Evolutionary conservation across 2,888 invertebrate genomes (phyloP), one percentile per base, ranked within the genome.

Genomic region (Parnassius apollo): DNA sequence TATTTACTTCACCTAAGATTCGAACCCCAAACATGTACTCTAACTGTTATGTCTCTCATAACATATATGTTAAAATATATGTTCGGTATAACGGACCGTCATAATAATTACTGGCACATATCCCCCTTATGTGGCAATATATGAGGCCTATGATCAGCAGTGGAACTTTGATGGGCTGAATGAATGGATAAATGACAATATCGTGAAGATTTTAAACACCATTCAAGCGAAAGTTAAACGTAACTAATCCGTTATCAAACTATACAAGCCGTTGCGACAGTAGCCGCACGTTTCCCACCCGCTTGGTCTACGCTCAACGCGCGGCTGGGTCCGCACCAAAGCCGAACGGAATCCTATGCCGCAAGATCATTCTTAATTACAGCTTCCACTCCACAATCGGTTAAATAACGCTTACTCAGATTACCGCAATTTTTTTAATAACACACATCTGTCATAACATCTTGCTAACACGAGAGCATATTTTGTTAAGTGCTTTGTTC

Each of bases 271-370:
- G 50, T 60, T 61, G 58, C 61, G 42, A 57, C 45, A 65, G 50
- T n/a, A 8, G 46, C 69, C 68, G 68, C 69, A 66, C 61, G 65
- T 67, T 72, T 72, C 72, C 67, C 72, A 71, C 71, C 70, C 53
- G 58, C 57, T 65, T 63, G 67, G 62, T 68, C 70, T 68, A 68
- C 59, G 51, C 57, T 66, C 55, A 61, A 69, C 73, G 74, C 69
- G 53, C 69, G 71, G 67, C 70, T 68, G 73, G 73, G 64, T 59
- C 57, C 68, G 69, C 53, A 50, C 50, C 48, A 44, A 46, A 49
- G 50, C 68, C 65, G 68, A 68, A 69, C 69, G 70, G 69, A 68
- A 71, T 69, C 69, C 66, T 64, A 69, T 72, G 70, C 60, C 57
- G 61, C 71, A 69, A 73, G 69, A 71, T 71, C 65, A 58, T 59